A percentile compares a stretch with the other conserved stretches of the same genome.
phyloP scores from a whole-genome alignment of 2,888 invertebrate species.

The Eupithecia tripunctaria region DNA sequence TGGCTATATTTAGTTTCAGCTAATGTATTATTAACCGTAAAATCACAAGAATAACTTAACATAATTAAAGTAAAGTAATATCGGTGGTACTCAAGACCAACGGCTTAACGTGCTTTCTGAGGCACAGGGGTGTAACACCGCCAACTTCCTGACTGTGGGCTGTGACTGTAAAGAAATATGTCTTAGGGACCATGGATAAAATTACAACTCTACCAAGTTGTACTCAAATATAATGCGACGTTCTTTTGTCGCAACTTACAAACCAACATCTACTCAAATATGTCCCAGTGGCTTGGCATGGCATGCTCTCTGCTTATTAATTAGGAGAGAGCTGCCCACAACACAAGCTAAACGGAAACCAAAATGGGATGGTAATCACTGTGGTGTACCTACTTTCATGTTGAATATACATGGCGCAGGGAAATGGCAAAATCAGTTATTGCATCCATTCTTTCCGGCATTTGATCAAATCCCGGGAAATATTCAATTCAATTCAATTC shows the following conservation, averaged over 20 bases:
- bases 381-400: not conserved
- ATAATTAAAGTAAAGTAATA: no score
- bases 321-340: constrained; percentile 67
- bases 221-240: not conserved
- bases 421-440: not conserved
- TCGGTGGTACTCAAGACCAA: no score
- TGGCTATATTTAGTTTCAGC: no score
- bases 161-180: no score
- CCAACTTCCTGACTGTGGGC: no score
- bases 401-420: not conserved
- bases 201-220: no score
- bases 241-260: constrained; percentile 17
- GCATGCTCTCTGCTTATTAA: constrained; percentile 67
- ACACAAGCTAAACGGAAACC: not conserved
- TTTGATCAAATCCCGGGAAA: not conserved
- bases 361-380: not conserved
- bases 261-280: constrained; percentile 18
- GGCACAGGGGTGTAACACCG: no score
- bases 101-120: no score
- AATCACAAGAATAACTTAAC: no score
- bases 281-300: constrained; percentile 41
- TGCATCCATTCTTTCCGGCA: not conserved
- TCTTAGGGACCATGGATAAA: no score
- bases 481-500: no score
- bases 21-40: no score